phyloP scores from a whole-genome alignment of 1,140 invertebrate genomes.

The Drosophila ogumai region DNA sequence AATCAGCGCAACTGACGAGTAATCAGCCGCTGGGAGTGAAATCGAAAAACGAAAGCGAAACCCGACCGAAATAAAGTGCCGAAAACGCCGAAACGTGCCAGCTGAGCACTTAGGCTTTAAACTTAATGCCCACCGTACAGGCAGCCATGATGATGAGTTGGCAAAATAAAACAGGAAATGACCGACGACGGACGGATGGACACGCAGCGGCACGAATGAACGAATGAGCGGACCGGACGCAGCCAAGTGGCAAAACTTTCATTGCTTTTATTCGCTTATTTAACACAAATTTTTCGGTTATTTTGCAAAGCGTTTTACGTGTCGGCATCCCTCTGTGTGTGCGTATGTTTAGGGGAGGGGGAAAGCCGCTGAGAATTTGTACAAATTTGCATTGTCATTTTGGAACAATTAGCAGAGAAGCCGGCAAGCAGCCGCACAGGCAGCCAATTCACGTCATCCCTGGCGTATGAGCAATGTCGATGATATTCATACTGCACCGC shows the following conservation, averaged over 20 bases:
- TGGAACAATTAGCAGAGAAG: constrained; percentile 66
- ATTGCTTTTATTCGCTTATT: constrained; percentile 80
- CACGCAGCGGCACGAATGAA: constrained; percentile 23
- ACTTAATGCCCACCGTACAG: constrained; percentile 44
- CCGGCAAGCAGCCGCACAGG: constrained; percentile 26
- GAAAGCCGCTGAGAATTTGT: constrained; percentile 33
- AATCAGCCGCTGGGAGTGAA: constrained; percentile 40
- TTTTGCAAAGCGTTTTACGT: constrained; percentile 61
- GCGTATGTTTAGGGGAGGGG: not conserved
- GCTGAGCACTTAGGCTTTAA: constrained; percentile 54
- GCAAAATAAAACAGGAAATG: constrained; percentile 66
- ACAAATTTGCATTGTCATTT: constrained; percentile 71
- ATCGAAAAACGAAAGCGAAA: constrained; percentile 43
- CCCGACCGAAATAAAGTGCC: constrained; percentile 38
- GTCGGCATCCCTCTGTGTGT: constrained; percentile 1
- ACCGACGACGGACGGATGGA: constrained; percentile 38
- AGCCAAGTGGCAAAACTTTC: constrained; percentile 75
- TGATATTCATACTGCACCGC: constrained; percentile 31
- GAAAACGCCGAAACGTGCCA: constrained; percentile 58
- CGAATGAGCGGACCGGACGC: constrained; percentile 37
- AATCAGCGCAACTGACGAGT: constrained; percentile 55
- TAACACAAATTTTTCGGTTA: constrained; percentile 77
- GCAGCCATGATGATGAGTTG: constrained; percentile 65
- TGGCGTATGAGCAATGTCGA: constrained; percentile 55
- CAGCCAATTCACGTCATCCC: constrained; percentile 36